A percentile compares a stretch with the other conserved stretches of the same genome.
phyloP scores from a whole-genome alignment of 2,888 invertebrate species.

The Theretra japonica region DNA sequence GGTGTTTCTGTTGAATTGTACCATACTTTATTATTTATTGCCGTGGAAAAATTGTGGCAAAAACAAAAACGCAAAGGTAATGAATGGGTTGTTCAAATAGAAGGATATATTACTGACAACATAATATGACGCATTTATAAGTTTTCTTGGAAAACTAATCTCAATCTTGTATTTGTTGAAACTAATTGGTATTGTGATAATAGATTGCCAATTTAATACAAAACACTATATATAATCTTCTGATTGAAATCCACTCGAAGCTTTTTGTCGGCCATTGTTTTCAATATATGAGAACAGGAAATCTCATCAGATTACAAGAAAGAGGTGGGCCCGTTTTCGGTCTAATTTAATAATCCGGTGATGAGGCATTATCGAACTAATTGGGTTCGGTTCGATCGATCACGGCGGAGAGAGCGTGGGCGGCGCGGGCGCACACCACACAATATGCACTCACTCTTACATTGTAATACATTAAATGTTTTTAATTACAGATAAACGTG shows the following conservation, averaged over 20 bases:
- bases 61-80: no score
- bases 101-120: neutral
- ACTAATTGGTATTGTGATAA: neutral
- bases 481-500: slow-evolving; percentile 15
- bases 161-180: neutral
- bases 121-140: neutral
- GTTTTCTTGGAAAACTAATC: neutral
- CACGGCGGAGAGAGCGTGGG: slow-evolving; percentile 68
- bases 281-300: slow-evolving; percentile 42
- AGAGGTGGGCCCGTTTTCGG: slow-evolving; percentile 66
- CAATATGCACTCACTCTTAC: slow-evolving; percentile 15
- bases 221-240: neutral
- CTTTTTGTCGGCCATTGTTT: slow-evolving; percentile 29
- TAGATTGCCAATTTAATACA: slow-evolving; percentile 18
- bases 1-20: no score
- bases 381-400: slow-evolving; percentile 66
- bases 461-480: slow-evolving; percentile 22
- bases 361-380: slow-evolving; percentile 66
- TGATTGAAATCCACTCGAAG: neutral
- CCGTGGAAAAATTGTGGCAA: no score
- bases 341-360: slow-evolving; percentile 73
- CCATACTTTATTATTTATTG: no score
- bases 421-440: slow-evolving; percentile 39
- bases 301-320: slow-evolving; percentile 69
- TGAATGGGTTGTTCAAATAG: no score